These are phyloP conservation scores for Isaurus tuberculatus DNA, from an alignment of 92 coral and sea anemone genomes.

Conservation along the genomic window DNA sequence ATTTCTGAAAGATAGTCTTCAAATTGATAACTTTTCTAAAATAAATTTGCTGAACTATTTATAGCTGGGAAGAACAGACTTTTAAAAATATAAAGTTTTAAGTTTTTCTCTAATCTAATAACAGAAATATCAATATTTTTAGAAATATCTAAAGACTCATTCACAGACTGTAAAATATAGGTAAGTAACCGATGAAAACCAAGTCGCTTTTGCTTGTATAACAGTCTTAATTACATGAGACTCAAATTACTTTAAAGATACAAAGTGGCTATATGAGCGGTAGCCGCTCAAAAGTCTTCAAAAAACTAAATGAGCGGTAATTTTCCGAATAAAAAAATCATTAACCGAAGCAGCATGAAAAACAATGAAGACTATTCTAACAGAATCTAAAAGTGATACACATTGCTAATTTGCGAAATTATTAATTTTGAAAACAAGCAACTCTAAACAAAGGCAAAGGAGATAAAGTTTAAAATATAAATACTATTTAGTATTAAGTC, in stretches of 20 bases:
- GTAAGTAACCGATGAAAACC: background rate
- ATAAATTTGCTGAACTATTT: background rate
- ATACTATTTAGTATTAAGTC: too few species aligned
- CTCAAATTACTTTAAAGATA: background rate
- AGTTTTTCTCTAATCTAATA: constrained; percentile 8
- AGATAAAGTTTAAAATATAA: too few species aligned
- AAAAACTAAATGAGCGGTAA: too few species aligned
- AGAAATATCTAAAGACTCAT: constrained; percentile 7
- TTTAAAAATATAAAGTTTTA: background rate
- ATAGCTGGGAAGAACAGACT: background rate
- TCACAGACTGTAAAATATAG: background rate
- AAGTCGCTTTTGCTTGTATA: background rate
- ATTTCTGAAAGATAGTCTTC: background rate
- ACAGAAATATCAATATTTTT: constrained; percentile 5
- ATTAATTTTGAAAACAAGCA: too few species aligned
- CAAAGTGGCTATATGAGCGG: background rate
- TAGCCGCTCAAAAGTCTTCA: too few species aligned
- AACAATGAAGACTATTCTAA: too few species aligned
- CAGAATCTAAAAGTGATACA: too few species aligned
- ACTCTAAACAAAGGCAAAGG: too few species aligned
- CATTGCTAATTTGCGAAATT: too few species aligned
- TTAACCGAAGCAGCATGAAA: too few species aligned
- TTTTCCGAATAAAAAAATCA: too few species aligned
- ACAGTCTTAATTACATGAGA: background rate
- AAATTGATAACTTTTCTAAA: background rate